Percentiles rank a stretch among this genome's conserved stretches.
Evolutionary conservation across 2,113 vertebrate species (phyloP).

Genomic region (Lepus americanus): DNA sequence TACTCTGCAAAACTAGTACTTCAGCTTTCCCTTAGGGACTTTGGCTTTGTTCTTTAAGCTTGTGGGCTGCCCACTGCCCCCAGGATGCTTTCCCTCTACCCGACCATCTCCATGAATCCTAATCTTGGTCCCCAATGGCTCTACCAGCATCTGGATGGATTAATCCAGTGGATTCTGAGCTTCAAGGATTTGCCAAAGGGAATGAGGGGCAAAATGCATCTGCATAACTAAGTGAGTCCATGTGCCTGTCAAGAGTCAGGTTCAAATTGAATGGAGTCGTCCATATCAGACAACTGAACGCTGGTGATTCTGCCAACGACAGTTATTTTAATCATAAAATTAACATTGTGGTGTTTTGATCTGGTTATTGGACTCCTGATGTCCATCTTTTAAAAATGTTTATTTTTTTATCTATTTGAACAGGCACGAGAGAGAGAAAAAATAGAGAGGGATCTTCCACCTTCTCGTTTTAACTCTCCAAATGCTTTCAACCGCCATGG

Average conservation of each 20-base stretch:
- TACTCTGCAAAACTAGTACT: neutral
- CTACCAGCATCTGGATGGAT: constrained; percentile 15
- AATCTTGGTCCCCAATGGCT: neutral
- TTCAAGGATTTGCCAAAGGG: neutral
- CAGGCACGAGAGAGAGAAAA: too few relatives aligned
- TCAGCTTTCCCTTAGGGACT: neutral
- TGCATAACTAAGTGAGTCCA: neutral
- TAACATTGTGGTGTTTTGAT: neutral
- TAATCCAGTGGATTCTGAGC: neutral
- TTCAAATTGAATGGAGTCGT: too few relatives aligned
- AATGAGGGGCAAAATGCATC: neutral
- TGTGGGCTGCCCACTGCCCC: neutral
- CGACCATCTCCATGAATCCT: neutral
- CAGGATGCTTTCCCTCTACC: neutral
- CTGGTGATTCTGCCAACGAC: constrained; percentile 37
- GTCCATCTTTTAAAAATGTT: too few relatives aligned
- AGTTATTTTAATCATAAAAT: neutral
- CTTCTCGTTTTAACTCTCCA: too few relatives aligned
- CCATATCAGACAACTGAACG: neutral
- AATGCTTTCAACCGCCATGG: too few relatives aligned
- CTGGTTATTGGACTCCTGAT: neutral
- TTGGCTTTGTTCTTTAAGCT: constrained; percentile 16
- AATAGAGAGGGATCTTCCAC: too few relatives aligned
- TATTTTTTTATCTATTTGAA: too few relatives aligned
- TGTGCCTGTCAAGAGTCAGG: neutral